These are phyloP conservation scores for Harlomillsia oculata DNA, from an alignment of 1,140 invertebrate genomes.

Conservation along the genomic window DNA sequence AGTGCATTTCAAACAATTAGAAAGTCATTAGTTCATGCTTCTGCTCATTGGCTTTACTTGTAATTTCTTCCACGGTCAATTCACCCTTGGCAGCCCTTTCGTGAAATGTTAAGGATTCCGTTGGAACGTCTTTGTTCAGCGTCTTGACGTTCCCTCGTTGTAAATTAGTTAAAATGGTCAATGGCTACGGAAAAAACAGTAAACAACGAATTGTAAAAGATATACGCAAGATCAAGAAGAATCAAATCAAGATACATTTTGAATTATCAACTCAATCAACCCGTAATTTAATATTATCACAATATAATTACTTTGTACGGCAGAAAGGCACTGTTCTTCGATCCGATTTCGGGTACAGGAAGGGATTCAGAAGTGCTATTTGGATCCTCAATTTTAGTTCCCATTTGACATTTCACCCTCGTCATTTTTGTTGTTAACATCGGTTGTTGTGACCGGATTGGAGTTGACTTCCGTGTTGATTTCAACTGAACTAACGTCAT, in stretches of 20 bases:
- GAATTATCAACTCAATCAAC: neutral
- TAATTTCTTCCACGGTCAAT: slow-evolving; percentile 5
- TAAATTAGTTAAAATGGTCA: slow-evolving; percentile 33
- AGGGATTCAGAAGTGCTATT: neutral
- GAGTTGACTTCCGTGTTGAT: too few species aligned
- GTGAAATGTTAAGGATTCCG: slow-evolving; percentile 25
- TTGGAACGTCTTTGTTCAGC: slow-evolving; percentile 15
- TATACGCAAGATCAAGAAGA: neutral
- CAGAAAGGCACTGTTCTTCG: slow-evolving; percentile 30
- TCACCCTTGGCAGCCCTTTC: slow-evolving; percentile 25
- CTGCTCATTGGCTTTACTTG: neutral
- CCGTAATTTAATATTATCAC: neutral
- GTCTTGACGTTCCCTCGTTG: slow-evolving; percentile 34
- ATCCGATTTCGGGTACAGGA: slow-evolving; percentile 25
- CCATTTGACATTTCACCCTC: slow-evolving; percentile 1
- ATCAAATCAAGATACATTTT: neutral
- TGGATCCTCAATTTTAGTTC: neutral
- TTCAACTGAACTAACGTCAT: too few species aligned
- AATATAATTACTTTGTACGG: slow-evolving; percentile 26
- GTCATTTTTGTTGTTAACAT: too few species aligned
- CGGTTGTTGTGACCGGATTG: too few species aligned
- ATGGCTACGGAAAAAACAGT: slow-evolving; percentile 13
- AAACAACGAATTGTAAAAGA: neutral
- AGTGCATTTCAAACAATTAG: neutral
- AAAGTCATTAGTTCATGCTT: neutral